Percentiles rank a stretch among this genome's conserved stretches.
These are phyloP conservation scores for Sebastes oblongus DNA, from an alignment of 2,797 vertebrate species.

Conservation along the genomic window DNA sequence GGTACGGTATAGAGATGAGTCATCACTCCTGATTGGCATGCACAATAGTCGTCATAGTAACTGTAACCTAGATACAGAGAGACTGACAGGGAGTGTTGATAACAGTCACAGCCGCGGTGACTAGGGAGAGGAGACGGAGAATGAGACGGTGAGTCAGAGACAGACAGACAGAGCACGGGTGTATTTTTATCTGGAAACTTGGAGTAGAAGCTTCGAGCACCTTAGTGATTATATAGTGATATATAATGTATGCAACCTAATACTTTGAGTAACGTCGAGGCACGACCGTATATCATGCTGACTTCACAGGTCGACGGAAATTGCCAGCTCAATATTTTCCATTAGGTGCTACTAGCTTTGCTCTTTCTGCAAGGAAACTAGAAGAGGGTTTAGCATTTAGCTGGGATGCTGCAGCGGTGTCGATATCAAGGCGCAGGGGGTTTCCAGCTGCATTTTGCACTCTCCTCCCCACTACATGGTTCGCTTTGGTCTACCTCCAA, in stretches of 20 bases:
- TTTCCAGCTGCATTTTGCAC: slow-evolving; percentile 1
- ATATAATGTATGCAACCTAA: slow-evolving; percentile 40
- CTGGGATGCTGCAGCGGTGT: slow-evolving; percentile 12
- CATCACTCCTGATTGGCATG: slow-evolving; percentile 63
- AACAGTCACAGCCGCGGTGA: slow-evolving; percentile 33
- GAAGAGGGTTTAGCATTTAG: slow-evolving; percentile 17
- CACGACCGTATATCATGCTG: slow-evolving; percentile 48
- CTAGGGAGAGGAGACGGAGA: slow-evolving; percentile 30
- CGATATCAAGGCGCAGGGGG: slow-evolving; percentile 6
- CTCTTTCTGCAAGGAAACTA: slow-evolving; percentile 35
- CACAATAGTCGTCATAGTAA: slow-evolving; percentile 68
- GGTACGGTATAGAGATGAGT: slow-evolving; percentile 56
- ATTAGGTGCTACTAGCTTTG: slow-evolving; percentile 37
- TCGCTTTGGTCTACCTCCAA: slow-evolving; percentile 38
- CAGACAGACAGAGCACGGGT: not conserved
- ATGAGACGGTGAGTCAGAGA: slow-evolving; percentile 45
- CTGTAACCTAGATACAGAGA: slow-evolving; percentile 59
- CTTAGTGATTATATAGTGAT: slow-evolving; percentile 24
- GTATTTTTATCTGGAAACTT: slow-evolving; percentile 32
- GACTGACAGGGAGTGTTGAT: slow-evolving; percentile 59
- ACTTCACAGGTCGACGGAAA: slow-evolving; percentile 54
- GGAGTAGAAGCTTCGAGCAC: not conserved
- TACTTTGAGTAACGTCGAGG: slow-evolving; percentile 53
- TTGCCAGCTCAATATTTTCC: slow-evolving; percentile 60
- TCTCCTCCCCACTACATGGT: slow-evolving; percentile 15